Evolutionary conservation across 2,113 vertebrate species (phyloP).

Genomic region (Apeltes quadracus): DNA sequence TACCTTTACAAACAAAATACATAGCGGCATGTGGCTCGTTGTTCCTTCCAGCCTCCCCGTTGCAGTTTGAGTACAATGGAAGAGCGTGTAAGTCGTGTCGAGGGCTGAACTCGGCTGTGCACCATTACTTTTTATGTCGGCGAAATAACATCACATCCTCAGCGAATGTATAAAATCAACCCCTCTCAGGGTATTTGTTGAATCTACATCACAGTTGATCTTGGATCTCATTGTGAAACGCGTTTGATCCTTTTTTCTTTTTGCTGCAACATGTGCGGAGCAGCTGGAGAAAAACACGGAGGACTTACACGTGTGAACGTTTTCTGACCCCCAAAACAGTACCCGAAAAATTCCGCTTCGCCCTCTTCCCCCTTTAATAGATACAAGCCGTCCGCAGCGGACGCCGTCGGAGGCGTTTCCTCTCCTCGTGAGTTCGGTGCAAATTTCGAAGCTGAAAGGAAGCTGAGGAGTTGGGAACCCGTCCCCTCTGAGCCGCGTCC

Average conservation of each 20-base stretch:
- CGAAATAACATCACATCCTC: background rate
- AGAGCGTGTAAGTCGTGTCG: slow-evolving; percentile 36
- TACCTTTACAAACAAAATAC: slow-evolving; percentile 36
- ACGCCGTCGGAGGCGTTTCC: background rate
- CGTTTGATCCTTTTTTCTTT: slow-evolving; percentile 29
- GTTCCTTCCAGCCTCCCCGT: slow-evolving; percentile 44
- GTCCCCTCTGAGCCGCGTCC: slow-evolving; percentile 1
- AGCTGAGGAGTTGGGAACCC: no score
- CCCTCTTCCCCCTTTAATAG: slow-evolving; percentile 48
- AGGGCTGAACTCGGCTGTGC: slow-evolving; percentile 11
- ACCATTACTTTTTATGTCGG: background rate
- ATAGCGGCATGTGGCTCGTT: slow-evolving; percentile 21
- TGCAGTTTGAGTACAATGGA: slow-evolving; percentile 26
- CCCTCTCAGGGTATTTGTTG: background rate
- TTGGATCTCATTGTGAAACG: slow-evolving; percentile 17
- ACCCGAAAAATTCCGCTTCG: slow-evolving; percentile 42
- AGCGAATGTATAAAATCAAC: background rate
- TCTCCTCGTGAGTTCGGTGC: background rate
- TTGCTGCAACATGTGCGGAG: slow-evolving; percentile 60
- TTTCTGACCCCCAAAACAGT: slow-evolving; percentile 49
- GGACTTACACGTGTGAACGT: slow-evolving; percentile 56
- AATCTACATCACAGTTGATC: background rate
- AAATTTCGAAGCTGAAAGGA: slow-evolving; percentile 11
- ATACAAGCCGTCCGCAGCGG: slow-evolving; percentile 39
- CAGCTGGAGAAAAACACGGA: slow-evolving; percentile 60